Conservation (phyloP, 37 sponge, comb jelly and placozoan species). For the Oopsacas minuta region DNA sequence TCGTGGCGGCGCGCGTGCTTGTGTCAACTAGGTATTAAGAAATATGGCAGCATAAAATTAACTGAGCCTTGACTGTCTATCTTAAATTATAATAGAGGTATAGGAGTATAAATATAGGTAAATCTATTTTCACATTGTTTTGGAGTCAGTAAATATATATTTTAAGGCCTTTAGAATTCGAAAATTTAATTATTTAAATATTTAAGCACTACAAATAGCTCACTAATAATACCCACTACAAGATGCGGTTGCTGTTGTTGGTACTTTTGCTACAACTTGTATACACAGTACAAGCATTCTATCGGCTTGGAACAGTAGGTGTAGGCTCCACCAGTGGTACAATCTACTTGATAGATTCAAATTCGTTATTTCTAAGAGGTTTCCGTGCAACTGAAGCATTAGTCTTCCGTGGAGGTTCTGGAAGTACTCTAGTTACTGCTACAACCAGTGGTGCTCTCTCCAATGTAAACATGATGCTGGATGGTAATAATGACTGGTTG, state of each 20-base stretch:
- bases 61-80: too few species aligned
- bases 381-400: neutral
- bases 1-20: too few species aligned
- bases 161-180: too few species aligned
- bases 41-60: too few species aligned
- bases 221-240: neutral
- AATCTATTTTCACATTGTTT: too few species aligned
- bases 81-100: too few species aligned
- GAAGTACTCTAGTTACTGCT: neutral
- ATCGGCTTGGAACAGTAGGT: neutral
- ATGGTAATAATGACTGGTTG: neutral
- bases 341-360: neutral
- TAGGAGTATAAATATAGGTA: too few species aligned
- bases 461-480: neutral
- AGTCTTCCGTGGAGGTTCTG: neutral
- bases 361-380: neutral
- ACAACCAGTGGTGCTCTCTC: neutral
- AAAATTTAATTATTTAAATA: too few species aligned
- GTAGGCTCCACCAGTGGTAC: neutral
- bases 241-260: neutral
- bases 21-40: too few species aligned
- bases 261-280: neutral
- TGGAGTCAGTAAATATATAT: too few species aligned
- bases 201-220: too few species aligned
- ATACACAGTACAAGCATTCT: neutral